Base-by-base conservation (phyloP, 2,888 invertebrate species). In the Tenthredo notha region DNA sequence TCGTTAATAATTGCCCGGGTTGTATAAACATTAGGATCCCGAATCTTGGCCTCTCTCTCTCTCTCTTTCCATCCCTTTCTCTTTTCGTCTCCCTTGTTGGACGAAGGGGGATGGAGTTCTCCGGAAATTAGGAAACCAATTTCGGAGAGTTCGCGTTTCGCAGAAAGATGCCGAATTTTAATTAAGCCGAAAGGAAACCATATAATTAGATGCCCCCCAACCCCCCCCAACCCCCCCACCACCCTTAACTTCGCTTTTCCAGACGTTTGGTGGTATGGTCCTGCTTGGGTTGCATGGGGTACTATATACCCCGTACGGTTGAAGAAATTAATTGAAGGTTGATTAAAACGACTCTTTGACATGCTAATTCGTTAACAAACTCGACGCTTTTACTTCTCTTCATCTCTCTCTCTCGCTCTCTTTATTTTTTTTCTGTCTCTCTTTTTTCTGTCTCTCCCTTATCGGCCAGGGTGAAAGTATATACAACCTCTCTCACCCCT, bases 341-440 rank as follows among this genome's bases (percentile, higher is more conserved):
- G 91, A 93, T 93, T 92, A 92, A 92, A 92, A 90, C 92, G 91
- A 90, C 91, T 92, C 93, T 93, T 93, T 93, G 93, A 92, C 92
- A 93, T 93, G 93, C 91, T 93, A 93, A 93, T 93, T 91, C 91
- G 87, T 91, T 91, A 91, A 92, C 92, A 93, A 93, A 93, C 92
- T 92, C 47, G 37, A 25, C 77, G 50, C 77, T 29, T n/a, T 33
- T 10, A 18, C 10, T 72, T 12, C 25, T 58, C n/a, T 58, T 37
- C 18, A 37, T 40, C 58, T 78, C 18, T 37, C 18, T 2, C 50
- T 21, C 29, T 6, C 0, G n/a, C 33, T 33, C 25, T 29, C 40
- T 29, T 12, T n/a, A 3, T 25, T 43, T 2, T 43, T 12, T 4
- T 9, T 43, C 0, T 3, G 10, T 18, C 40, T 37, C 10, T 1